A percentile compares a stretch with the other conserved stretches of the same genome.
Evolutionary conservation across 2,888 invertebrate species (phyloP).

Genomic region (Macaria notata): DNA sequence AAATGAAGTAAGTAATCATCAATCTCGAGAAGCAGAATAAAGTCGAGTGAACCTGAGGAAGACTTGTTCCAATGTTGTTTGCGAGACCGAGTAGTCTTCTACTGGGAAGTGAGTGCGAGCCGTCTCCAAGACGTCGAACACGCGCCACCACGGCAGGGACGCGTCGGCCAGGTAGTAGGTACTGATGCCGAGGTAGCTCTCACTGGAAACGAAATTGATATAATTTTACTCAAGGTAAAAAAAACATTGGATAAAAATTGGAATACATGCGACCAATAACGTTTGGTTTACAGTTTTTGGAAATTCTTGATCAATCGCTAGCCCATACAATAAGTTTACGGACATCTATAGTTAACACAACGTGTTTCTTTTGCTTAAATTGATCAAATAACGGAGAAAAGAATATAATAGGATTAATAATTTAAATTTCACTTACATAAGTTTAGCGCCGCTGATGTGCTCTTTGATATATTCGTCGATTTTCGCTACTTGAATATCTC

Average conservation of each 20-base stretch:
- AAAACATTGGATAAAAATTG: too few relatives aligned
- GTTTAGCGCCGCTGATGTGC: constrained; percentile 55
- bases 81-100: constrained; percentile 91
- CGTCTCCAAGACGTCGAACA: constrained; percentile 86
- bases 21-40: constrained; percentile 31
- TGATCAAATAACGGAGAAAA: too few relatives aligned
- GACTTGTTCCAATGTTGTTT: constrained; percentile 91
- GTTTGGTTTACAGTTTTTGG: too few relatives aligned
- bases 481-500: constrained; percentile 45
- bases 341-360: too few relatives aligned
- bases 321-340: too few relatives aligned
- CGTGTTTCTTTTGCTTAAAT: too few relatives aligned
- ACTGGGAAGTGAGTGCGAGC: constrained; percentile 81
- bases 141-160: constrained; percentile 84
- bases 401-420: too few relatives aligned
- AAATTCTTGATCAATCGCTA: too few relatives aligned
- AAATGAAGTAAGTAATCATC: too few relatives aligned
- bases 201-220: too few relatives aligned
- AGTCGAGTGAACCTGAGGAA: constrained; percentile 83
- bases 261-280: too few relatives aligned
- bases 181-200: constrained; percentile 86
- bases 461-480: constrained; percentile 56
- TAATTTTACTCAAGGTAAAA: too few relatives aligned
- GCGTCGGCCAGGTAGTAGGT: constrained; percentile 85
- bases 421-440: constrained; percentile 53